phyloP scores from a whole-genome alignment of 2,797 vertebrate genomes.

The Nyctalus aviator region DNA sequence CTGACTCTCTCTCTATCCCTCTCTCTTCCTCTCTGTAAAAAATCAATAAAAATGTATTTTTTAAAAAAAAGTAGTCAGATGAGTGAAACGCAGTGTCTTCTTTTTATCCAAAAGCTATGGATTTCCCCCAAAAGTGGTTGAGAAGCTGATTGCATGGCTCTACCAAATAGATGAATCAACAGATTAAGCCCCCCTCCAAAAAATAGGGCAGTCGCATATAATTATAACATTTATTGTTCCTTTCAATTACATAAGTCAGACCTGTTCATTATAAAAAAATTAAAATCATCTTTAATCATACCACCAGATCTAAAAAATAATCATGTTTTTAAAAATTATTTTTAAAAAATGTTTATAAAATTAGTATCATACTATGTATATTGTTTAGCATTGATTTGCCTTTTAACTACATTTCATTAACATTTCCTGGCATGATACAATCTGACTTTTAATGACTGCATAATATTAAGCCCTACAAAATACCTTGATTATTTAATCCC shows the following conservation, averaged over 20 bases:
- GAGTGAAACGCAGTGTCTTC: background rate
- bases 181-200: background rate
- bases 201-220: slow-evolving; percentile 1
- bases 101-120: background rate
- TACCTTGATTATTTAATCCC: background rate
- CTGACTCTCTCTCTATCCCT: too few relatives aligned
- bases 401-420: slow-evolving; percentile 27
- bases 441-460: background rate
- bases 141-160: background rate
- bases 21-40: too few relatives aligned
- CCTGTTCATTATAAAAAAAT: slow-evolving; percentile 41
- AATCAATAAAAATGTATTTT: too few relatives aligned
- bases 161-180: background rate
- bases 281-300: slow-evolving; percentile 18
- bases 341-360: background rate
- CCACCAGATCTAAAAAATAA: slow-evolving; percentile 16
- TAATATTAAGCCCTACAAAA: slow-evolving; percentile 11
- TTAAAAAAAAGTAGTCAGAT: background rate
- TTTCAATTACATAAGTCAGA: background rate
- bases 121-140: background rate
- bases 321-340: background rate
- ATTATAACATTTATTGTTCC: slow-evolving; percentile 27
- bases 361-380: background rate
- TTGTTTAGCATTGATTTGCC: background rate
- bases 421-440: slow-evolving; percentile 24